Base-by-base conservation (phyloP, 1,140 invertebrate species). In the Drosophila baimaii region DNA sequence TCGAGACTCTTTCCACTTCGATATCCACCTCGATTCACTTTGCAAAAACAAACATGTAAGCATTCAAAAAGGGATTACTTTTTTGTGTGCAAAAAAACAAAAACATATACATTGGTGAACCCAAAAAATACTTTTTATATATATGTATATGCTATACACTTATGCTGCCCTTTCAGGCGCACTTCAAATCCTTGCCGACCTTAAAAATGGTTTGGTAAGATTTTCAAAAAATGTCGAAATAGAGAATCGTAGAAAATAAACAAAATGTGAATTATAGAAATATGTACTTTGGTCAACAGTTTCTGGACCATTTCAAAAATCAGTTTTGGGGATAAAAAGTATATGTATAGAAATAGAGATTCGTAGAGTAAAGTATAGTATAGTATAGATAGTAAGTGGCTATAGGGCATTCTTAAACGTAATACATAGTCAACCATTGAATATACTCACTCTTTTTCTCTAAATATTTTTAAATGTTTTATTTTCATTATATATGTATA, bases 391-490 rank as follows among this genome's bases (percentile, higher is more conserved):
- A 31, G 44, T 62, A 69, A 74, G 69, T 89, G 68, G 77, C 79
- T 88, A 88, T 73, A 54, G 51, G 73, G 79, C 83, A 88, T 88
- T 88, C 83, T 89, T 88, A 89, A 80, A 89, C 84, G 75, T 88
- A 89, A 81, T 80, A 85, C 47, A 73, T 81, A 79, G 64, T 77
- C 75, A 86, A 89, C 84, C 77, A 88, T 72, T 81, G 75, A 77
- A 90, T 90, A 90, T 90, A 90, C 89, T 90, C 89, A 90, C 89
- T 91, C 89, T 90, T 90, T 90, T 82, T 90, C 80, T 90, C 85
- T 90, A 90, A 90, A 90, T 89, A 81, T 81, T 81, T 90, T 90
- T 61, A 86, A 81, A 88, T 83, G 52, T 70, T 68, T 71, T 83
- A 52, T 65, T 73, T 77, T 52, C 81, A 68, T 81, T 85, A 77